phyloP scores from a whole-genome alignment of 2,888 invertebrate species.

The Thyatira batis region DNA sequence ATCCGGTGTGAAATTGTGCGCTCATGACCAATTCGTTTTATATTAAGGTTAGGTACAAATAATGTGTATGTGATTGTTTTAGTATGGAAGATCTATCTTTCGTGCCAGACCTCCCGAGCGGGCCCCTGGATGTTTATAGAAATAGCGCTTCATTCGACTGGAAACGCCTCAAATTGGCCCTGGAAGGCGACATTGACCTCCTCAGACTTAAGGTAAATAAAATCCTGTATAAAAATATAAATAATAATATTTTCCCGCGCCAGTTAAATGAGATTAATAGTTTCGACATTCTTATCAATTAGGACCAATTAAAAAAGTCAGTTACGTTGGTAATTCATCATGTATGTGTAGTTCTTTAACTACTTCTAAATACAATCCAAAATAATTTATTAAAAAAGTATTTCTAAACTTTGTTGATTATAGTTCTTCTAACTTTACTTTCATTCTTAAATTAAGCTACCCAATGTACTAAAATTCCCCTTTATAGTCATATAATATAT shows the following conservation, averaged over 20 bases:
- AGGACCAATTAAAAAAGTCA: too few relatives aligned
- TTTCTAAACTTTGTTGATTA: too few relatives aligned
- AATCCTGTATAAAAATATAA: not conserved
- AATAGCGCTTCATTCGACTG: conserved; percentile 92
- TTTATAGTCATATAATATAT: too few relatives aligned
- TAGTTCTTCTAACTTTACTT: too few relatives aligned
- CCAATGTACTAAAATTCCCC: too few relatives aligned
- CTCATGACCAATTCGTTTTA: conserved; percentile 18
- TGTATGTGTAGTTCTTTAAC: too few relatives aligned
- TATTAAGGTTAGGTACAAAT: conserved; percentile 21
- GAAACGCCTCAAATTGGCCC: conserved; percentile 90
- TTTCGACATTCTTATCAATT: too few relatives aligned
- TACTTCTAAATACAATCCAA: too few relatives aligned
- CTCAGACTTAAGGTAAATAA: conserved; percentile 88
- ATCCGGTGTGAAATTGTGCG: conserved; percentile 46
- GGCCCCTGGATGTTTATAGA: conserved; percentile 91
- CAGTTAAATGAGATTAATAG: not conserved
- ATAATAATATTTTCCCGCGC: not conserved
- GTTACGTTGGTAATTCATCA: too few relatives aligned
- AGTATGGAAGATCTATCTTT: conserved; percentile 82
- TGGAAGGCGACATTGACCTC: conserved; percentile 88
- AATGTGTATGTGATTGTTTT: conserved; percentile 37
- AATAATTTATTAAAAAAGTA: too few relatives aligned
- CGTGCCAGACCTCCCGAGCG: conserved; percentile 86
- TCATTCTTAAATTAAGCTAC: too few relatives aligned